Evolutionary conservation across 2,888 invertebrate genomes (phyloP).

Genomic region (Cetonia aurata): DNA sequence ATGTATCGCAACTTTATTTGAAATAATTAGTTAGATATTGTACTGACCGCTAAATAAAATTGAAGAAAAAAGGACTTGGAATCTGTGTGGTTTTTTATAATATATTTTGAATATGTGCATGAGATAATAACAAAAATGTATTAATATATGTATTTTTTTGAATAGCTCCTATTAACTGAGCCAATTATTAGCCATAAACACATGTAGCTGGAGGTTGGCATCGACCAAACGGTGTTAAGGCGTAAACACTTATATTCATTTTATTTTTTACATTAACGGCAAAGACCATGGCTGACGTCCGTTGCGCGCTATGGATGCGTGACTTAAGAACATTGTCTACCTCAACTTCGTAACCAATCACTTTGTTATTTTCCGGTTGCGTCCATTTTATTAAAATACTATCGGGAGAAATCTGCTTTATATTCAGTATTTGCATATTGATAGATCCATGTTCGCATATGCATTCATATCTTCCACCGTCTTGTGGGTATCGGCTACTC

Average conservation of each 20-base stretch:
- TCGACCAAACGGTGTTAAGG: slow-evolving; percentile 49
- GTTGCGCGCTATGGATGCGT: slow-evolving; percentile 51
- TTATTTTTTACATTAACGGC: slow-evolving; percentile 45
- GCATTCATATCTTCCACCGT: slow-evolving; percentile 5
- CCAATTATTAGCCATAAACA: slow-evolving; percentile 40
- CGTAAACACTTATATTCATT: slow-evolving; percentile 50
- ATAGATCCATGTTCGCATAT: slow-evolving; percentile 32
- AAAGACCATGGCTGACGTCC: slow-evolving; percentile 54
- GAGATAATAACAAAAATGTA: slow-evolving; percentile 8
- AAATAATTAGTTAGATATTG: too few species aligned
- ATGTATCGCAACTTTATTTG: too few species aligned
- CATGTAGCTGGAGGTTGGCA: slow-evolving; percentile 52
- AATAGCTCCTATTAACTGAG: not conserved
- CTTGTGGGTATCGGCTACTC: slow-evolving; percentile 29
- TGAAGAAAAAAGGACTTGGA: too few species aligned
- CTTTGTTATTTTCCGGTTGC: slow-evolving; percentile 46
- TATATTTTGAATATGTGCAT: not conserved
- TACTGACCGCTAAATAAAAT: too few species aligned
- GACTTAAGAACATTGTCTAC: slow-evolving; percentile 53
- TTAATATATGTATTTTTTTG: not conserved
- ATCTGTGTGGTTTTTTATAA: not conserved
- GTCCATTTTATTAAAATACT: slow-evolving; percentile 56
- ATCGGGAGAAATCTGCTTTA: slow-evolving; percentile 52
- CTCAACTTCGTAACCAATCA: slow-evolving; percentile 55
- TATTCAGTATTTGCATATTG: slow-evolving; percentile 50